Base-by-base conservation (phyloP, 1,140 invertebrate genomes). In the Leptinotarsa lineolata region DNA sequence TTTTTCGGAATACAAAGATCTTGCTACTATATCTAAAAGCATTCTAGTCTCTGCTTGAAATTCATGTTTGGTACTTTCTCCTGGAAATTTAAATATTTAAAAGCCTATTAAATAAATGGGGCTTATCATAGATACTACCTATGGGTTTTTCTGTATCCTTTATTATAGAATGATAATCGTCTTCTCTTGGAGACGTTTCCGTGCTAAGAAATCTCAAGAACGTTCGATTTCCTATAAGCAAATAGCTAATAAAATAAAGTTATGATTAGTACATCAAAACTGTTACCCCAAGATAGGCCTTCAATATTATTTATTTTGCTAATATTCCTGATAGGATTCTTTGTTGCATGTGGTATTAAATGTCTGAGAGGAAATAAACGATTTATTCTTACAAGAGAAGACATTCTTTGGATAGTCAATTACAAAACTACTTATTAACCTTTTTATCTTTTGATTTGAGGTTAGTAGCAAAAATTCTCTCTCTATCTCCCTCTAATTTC, bases 31-130 rank as follows among this genome's bases (percentile, higher is more conserved):
- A 84, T 99, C 96, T 24, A 99, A 84, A 13, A 99, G 84, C 92
- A 97, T 97, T 76, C 92, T 88, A 0, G 97, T 99, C 87, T 99
- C 97, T 0, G 97, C 97, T 84, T 98, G 95, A 84, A 99, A 99
- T 85, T 98, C 93, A 86, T 92, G 90, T 79, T 90, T 91, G 61
- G 75, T 81, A 68, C 79, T 83, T 76, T 87, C 83, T 68, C 88
- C 87, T 88, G 63, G 2, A 76, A 68, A 82, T 18, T 48, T 74
- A 15, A 15, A 48, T 21, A 39, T 39, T 11, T 11, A 39, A 39
- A 39, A 39, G 30, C 30, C 30, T 11, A 39, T 39, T 39, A 2
- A 39, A 39, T 39, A 39, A 39, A 39, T 11, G 8, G 30, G 30
- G 11, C 8, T 39, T 11, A 39, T 39, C 8, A 39, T 8, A 11